Evolutionary conservation across 92 coral and sea anemone species (phyloP), one percentile per base, ranked within the genome.

Genomic region (Micromussa lordhowensis): DNA sequence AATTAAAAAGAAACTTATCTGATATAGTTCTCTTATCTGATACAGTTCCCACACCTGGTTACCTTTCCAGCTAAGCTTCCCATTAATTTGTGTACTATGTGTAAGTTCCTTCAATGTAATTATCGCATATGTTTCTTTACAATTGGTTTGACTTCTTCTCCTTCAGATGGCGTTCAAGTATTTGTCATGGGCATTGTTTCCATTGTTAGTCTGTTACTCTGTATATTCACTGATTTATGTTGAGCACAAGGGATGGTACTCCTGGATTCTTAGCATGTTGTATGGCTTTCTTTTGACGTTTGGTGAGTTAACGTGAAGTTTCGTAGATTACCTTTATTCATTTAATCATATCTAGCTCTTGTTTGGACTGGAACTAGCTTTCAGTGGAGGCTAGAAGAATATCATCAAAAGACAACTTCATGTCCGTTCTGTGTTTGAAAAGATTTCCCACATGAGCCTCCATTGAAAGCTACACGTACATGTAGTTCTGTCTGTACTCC

Each of bases 221-320:
- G 85, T 98, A 21, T 98, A 98, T 82, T 98, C 99, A 29, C 73
- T 98, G 71, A 35, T 98, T 31, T 98, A 96, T 63, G 95, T 92
- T 36, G 99, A 98, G 66, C 99, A 98, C 92, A 98, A 96, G 83
- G 98, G 99, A 31, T 98, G 99, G 99, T 98, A 98, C 57, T 98
- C 99, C 3, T 98, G 99, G 99, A 94, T 98, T n/a, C 91, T 98
- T 29, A 92, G 98, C 86, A 98, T 98, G 99, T 80, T 98, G 38
- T 98, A 96, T 86, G 99, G 99, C 57, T 98, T 96, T 85, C 96
- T 98, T 22, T 89, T 98, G 59, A 98, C 99, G 29, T 98, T 98
- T 92, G 99, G 99, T 97, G 68, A 95, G 98, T 61, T 66, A 0
- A 66, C 26, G 1, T 5, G 10, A 24, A 61, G 3, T 61, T 0